Base-by-base conservation (phyloP, 1,140 invertebrate species). In the Microplitis mediator region DNA sequence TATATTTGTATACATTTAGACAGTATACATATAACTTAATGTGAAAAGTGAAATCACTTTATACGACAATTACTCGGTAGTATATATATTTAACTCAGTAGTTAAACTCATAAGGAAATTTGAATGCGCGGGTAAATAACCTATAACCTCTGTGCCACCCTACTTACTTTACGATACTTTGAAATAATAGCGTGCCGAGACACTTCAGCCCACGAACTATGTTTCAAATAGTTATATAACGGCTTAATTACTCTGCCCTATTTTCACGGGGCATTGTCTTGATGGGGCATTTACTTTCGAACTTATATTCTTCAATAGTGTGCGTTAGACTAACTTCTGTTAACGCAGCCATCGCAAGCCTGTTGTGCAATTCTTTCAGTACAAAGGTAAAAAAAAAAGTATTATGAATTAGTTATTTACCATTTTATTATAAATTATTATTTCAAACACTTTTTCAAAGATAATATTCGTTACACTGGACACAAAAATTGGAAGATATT, bases 191-290 rank as follows among this genome's bases (percentile, higher is more conserved):
- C 68, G 73, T 67, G 67, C 69, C 73, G 75, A 75, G 79, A 79
- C 77, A 79, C 74, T 71, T 60, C 66, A 74, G 75, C 72, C 78
- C 72, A 76, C 75, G 73, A 80, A 76, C 77, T 79, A 75, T 13
- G 74, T 78, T 80, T 79, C 79, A 76, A 77, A 75, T 73, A 71
- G 77, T 84, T 84, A 84, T 84, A 84, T 84, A 84, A 84, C 79
- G 73, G 69, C 77, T 84, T 84, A 84, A 84, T 84, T 84, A 84
- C 81, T 81, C 77, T 84, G 82, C 74, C 83, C 83, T 77, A 83
- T 84, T 84, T 84, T 82, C 79, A 78, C 73, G 76, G 79, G 74
- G 80, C 77, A 84, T 84, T 84, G 83, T 84, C 81, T 84, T 77
- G 81, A 78, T 74, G 79, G 76, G 78, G 80, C 80, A 78, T 78